These are phyloP conservation scores for Caenorhabditis uteleia DNA, from an alignment of 2,888 invertebrate genomes.

Conservation along the genomic window DNA sequence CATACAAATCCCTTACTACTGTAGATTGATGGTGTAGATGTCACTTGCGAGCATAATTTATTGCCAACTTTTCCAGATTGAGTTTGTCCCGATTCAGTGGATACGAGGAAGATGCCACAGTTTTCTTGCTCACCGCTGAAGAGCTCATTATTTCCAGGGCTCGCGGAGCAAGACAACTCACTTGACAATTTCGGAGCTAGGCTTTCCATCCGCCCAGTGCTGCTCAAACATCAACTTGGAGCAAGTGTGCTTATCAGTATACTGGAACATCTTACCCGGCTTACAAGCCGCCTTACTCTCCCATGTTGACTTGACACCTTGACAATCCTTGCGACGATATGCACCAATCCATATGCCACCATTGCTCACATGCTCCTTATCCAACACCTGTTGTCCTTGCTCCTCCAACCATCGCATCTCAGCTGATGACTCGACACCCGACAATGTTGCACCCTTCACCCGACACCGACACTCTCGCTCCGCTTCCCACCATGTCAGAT, in stretches of 20 bases:
- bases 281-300: constrained; percentile 3
- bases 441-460: constrained; percentile 15
- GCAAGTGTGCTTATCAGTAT: constrained; percentile 26
- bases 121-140: too few relatives aligned
- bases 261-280: constrained; percentile 17
- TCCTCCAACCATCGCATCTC: constrained; percentile 17
- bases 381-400: neutral
- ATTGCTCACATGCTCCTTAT: neutral
- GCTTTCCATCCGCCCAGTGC: too few relatives aligned
- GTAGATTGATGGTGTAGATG: constrained; percentile 2
- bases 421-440: constrained; percentile 8
- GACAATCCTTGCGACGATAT: constrained; percentile 27
- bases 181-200: too few relatives aligned
- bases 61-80: constrained; percentile 11
- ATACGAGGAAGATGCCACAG: too few relatives aligned
- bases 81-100: constrained; percentile 5
- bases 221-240: too few relatives aligned
- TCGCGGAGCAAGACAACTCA: too few relatives aligned
- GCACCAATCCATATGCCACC: constrained; percentile 29
- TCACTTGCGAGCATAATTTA: constrained; percentile 8
- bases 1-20: constrained; percentile 12
- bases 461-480: constrained; percentile 23
- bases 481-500: constrained; percentile 33
- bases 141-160: too few relatives aligned
- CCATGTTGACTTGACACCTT: constrained; percentile 1